Percentiles rank a stretch among this genome's conserved stretches.
Conservation (phyloP, 2,888 invertebrate genomes). For the Acronicta alni region DNA sequence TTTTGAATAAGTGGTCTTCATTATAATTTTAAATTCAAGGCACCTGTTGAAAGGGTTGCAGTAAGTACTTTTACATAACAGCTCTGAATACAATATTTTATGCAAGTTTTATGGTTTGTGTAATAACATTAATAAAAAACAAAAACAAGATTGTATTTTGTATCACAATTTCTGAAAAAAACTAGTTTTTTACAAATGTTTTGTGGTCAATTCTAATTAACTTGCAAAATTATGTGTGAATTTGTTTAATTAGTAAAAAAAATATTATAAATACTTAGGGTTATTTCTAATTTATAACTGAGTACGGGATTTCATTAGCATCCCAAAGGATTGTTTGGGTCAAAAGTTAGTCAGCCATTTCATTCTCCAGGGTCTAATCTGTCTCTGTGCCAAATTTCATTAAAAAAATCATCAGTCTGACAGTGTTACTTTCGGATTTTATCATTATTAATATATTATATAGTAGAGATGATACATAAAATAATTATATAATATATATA, state of each 20-base stretch:
- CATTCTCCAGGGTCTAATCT: no score
- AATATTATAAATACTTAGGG: constrained; percentile 3
- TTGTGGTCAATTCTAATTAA: constrained; percentile 10
- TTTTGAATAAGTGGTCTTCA: constrained; percentile 4
- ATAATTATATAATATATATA: no score
- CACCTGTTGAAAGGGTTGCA: constrained; percentile 22
- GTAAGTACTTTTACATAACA: no score
- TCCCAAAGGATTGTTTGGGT: no score
- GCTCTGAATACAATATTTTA: constrained; percentile 12
- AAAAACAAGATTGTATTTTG: not conserved
- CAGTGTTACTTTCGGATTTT: no score
- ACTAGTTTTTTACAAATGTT: not conserved
- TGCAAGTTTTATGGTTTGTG: constrained; percentile 40
- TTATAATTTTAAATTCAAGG: constrained; percentile 9
- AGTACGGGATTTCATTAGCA: no score
- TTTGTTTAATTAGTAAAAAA: constrained; percentile 23
- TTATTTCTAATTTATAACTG: no score
- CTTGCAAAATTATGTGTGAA: constrained; percentile 35
- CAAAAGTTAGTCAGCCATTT: no score
- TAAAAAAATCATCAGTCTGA: no score
- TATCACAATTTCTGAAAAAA: constrained; percentile 5
- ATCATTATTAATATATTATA: no score
- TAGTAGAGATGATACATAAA: no score
- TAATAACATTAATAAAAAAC: constrained; percentile 21
- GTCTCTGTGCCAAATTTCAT: no score